Conservation (phyloP, 1,140 invertebrate genomes). For the Cydia strobilella region DNA sequence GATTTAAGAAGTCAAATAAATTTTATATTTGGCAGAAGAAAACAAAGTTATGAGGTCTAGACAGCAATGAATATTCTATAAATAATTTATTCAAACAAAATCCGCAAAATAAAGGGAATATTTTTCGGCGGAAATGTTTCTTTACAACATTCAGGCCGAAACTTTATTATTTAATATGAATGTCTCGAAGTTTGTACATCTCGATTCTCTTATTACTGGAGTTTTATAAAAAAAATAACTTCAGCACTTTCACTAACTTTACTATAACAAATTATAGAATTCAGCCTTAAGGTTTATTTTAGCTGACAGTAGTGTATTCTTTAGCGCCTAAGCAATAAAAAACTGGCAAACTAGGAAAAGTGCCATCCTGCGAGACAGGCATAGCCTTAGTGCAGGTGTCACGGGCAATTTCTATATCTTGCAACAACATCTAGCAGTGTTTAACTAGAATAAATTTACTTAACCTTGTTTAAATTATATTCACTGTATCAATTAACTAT, state of each 20-base stretch:
- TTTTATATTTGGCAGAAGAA: background rate
- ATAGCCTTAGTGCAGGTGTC: too few species aligned
- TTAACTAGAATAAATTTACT: too few species aligned
- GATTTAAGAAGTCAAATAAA: background rate
- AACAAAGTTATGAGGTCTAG: background rate
- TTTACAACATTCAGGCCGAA: background rate
- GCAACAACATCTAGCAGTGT: too few species aligned
- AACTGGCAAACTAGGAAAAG: too few species aligned
- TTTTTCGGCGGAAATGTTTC: background rate
- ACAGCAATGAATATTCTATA: conserved; percentile 4
- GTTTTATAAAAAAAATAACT: background rate
- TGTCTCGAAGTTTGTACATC: background rate
- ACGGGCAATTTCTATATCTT: too few species aligned
- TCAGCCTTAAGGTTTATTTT: too few species aligned
- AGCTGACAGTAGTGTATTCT: too few species aligned
- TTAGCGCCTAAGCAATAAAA: too few species aligned
- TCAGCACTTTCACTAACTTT: background rate
- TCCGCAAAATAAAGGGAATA: background rate
- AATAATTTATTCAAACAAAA: background rate
- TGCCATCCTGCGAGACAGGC: too few species aligned
- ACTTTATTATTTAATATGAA: conserved; percentile 1
- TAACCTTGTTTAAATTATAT: too few species aligned
- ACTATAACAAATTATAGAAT: too few species aligned
- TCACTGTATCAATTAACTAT: too few species aligned
- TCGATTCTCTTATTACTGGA: background rate